Percentiles rank a stretch among this genome's conserved stretches.
Conservation (phyloP, 2,888 invertebrate genomes). For the Ferrisia virgata region DNA sequence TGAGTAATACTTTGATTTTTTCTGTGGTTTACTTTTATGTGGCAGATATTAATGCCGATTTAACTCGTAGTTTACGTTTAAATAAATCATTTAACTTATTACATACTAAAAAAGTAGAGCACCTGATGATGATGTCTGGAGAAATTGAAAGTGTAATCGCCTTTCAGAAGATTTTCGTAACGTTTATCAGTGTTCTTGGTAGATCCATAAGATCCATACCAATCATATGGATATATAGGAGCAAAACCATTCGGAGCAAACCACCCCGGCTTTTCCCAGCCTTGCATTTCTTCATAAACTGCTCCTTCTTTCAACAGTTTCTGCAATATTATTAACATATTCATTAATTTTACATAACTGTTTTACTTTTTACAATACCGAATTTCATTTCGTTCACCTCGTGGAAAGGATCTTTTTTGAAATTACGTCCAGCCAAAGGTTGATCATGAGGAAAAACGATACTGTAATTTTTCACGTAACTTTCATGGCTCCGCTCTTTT, state of each 20-base stretch:
- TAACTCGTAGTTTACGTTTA: too few relatives aligned
- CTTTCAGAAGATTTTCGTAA: constrained; percentile 68
- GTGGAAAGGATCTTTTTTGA: constrained; percentile 66
- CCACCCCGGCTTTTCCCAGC: constrained; percentile 88
- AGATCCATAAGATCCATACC: constrained; percentile 77
- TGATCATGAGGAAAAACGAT: constrained; percentile 82
- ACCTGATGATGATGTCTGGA: constrained; percentile 76
- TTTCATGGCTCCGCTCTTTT: constrained; percentile 79
- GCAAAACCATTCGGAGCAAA: constrained; percentile 58
- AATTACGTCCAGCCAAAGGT: constrained; percentile 73
- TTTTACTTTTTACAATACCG: background rate
- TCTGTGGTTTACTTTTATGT: too few relatives aligned
- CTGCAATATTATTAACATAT: constrained; percentile 53
- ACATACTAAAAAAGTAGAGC: constrained; percentile 47
- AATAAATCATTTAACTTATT: too few relatives aligned
- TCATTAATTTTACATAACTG: background rate
- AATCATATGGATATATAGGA: constrained; percentile 75
- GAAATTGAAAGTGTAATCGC: constrained; percentile 77
- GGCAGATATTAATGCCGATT: too few relatives aligned
- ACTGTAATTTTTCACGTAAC: constrained; percentile 82
- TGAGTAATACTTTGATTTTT: too few relatives aligned
- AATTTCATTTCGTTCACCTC: constrained; percentile 54
- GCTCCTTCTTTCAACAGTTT: constrained; percentile 72
- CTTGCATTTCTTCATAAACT: constrained; percentile 81
- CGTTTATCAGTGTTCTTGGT: constrained; percentile 63